Conservation (phyloP, 2,113 vertebrate species). For the Platichthys flesus region DNA sequence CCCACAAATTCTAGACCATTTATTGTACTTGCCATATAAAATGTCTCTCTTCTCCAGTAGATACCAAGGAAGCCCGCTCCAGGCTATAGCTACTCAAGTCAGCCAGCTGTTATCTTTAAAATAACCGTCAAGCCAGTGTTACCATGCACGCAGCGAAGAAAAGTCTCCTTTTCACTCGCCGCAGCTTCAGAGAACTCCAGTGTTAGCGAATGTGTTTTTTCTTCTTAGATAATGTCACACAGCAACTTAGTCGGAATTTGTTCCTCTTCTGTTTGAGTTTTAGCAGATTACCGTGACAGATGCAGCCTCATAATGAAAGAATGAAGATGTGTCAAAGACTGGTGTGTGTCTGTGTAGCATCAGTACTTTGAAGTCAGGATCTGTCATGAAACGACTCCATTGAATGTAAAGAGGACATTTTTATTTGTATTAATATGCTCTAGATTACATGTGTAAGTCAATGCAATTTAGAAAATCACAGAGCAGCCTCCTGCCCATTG, state of each 20-base stretch:
- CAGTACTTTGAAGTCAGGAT: slow-evolving; percentile 22
- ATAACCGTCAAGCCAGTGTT: slow-evolving; percentile 59
- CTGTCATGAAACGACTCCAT: slow-evolving; percentile 32
- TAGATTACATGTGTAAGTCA: slow-evolving; percentile 12
- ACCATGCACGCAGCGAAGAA: slow-evolving; percentile 45
- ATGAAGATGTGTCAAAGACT: slow-evolving; percentile 13
- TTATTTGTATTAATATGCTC: background rate
- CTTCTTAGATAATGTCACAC: slow-evolving; percentile 54
- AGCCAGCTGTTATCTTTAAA: slow-evolving; percentile 68
- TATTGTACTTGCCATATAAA: slow-evolving; percentile 21
- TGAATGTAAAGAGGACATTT: slow-evolving; percentile 21
- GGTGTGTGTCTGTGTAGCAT: slow-evolving; percentile 25
- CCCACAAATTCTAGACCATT: slow-evolving; percentile 17
- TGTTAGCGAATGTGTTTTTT: slow-evolving; percentile 55
- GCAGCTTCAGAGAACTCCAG: slow-evolving; percentile 49
- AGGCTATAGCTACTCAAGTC: slow-evolving; percentile 41
- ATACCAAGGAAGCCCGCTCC: slow-evolving; percentile 25
- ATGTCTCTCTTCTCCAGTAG: slow-evolving; percentile 23
- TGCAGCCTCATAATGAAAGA: slow-evolving; percentile 28
- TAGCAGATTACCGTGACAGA: slow-evolving; percentile 55
- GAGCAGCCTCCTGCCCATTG: background rate
- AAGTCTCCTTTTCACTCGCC: slow-evolving; percentile 38
- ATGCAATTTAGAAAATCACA: slow-evolving; percentile 7
- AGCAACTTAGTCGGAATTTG: slow-evolving; percentile 45
- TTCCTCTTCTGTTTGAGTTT: slow-evolving; percentile 64